These are phyloP conservation scores for Lycorma delicatula DNA, from an alignment of 1,140 invertebrate genomes.

Conservation along the genomic window DNA sequence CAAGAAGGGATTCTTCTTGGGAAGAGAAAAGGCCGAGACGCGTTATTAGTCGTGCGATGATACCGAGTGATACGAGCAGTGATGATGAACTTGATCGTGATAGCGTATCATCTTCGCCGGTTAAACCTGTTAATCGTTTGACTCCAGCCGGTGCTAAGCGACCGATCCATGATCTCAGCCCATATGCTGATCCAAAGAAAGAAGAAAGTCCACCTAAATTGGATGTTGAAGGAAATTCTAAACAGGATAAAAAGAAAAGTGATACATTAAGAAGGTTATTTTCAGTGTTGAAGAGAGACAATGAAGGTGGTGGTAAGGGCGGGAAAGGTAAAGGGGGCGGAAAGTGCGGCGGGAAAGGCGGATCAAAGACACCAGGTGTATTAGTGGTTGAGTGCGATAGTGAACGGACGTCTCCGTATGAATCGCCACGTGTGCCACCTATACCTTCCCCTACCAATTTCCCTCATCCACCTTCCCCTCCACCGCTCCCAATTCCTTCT, in stretches of 20 bases:
- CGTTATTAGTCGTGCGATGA: neutral
- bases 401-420: slow-evolving; percentile 33
- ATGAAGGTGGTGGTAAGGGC: slow-evolving; percentile 49
- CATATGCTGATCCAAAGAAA: slow-evolving; percentile 26
- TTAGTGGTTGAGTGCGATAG: slow-evolving; percentile 27
- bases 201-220: slow-evolving; percentile 43
- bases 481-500: slow-evolving; percentile 7
- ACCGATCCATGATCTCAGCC: slow-evolving; percentile 18
- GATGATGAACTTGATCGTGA: slow-evolving; percentile 22
- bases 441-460: slow-evolving; percentile 5
- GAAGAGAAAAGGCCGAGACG: slow-evolving; percentile 12
- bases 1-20: slow-evolving; percentile 14
- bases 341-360: slow-evolving; percentile 34
- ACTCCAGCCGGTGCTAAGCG: slow-evolving; percentile 22
- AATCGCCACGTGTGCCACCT: slow-evolving; percentile 9
- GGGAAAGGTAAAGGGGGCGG: slow-evolving; percentile 46
- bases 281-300: slow-evolving; percentile 43
- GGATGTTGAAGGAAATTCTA: slow-evolving; percentile 46
- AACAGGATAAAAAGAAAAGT: slow-evolving; percentile 61
- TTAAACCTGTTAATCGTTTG: slow-evolving; percentile 23
- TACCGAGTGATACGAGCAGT: slow-evolving; percentile 12
- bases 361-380: slow-evolving; percentile 17
- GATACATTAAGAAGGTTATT: slow-evolving; percentile 58
- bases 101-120: slow-evolving; percentile 16
- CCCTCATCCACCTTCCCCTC: slow-evolving; percentile 6